These are phyloP conservation scores for Pavo muticus DNA, from an alignment of 2,113 vertebrate genomes.

Conservation along the genomic window DNA sequence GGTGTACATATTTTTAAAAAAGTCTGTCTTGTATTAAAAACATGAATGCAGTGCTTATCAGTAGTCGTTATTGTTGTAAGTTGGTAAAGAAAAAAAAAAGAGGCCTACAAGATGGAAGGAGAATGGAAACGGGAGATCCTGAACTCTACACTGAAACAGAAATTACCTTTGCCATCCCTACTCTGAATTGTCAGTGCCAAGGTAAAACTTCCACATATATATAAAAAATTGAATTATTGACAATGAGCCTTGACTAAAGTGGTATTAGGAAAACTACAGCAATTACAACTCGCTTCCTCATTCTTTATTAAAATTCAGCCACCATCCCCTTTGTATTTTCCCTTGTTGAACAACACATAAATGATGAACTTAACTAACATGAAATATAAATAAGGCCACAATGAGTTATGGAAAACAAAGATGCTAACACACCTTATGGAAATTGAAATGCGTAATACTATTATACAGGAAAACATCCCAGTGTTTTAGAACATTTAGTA, in stretches of 20 bases:
- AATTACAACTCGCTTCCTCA: conserved; percentile 5
- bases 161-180: neutral
- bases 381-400: conserved; percentile 35
- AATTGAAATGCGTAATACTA: neutral
- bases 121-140: neutral
- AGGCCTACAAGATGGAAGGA: neutral
- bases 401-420: neutral
- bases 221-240: conserved; percentile 21
- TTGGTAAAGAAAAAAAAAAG: neutral
- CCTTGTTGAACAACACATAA: conserved; percentile 26
- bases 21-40: neutral
- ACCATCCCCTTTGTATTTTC: neutral
- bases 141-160: neutral
- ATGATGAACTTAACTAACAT: conserved; percentile 35
- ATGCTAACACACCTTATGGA: neutral
- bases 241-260: conserved; percentile 13
- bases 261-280: conserved; percentile 2
- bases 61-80: neutral
- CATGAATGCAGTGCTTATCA: neutral
- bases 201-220: neutral
- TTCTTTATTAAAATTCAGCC: conserved; percentile 45
- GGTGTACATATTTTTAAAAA: neutral
- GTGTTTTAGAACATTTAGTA: neutral
- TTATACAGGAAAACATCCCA: neutral
- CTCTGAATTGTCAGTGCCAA: neutral